Percentiles rank a stretch among this genome's conserved stretches.
Conservation (phyloP, 2,113 vertebrate genomes). For the Orthonyx spaldingii region DNA sequence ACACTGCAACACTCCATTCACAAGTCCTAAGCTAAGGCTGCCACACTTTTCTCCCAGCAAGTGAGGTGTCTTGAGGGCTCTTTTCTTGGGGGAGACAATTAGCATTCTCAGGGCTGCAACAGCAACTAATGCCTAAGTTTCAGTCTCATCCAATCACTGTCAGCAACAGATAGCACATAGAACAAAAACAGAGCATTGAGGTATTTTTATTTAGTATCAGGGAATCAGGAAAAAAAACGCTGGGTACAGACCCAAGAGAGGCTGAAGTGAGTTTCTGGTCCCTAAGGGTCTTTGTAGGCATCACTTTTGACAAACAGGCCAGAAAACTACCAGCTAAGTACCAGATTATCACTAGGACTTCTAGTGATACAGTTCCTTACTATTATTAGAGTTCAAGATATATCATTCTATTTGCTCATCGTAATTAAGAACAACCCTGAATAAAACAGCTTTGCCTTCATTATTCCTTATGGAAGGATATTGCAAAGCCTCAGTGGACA, state of each 20-base stretch:
- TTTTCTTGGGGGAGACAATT: neutral
- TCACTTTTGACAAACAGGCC: neutral
- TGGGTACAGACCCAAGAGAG: neutral
- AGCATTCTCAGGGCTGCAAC: neutral
- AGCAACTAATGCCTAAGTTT: neutral
- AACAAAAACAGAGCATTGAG: rapidly evolving
- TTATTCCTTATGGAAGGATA: neutral
- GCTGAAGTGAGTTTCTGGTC: neutral
- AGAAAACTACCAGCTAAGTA: neutral
- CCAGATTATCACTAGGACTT: neutral
- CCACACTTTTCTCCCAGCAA: neutral
- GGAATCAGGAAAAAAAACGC: neutral
- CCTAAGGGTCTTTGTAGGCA: neutral
- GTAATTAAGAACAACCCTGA: neutral
- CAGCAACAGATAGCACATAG: rapidly evolving
- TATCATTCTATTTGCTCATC: neutral
- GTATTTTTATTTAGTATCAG: neutral
- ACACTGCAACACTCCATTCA: neutral
- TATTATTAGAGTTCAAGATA: neutral
- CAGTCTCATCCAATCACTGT: neutral
- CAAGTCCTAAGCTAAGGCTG: neutral
- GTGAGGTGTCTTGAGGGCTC: neutral
- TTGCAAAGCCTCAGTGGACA: neutral
- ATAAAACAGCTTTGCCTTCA: neutral
- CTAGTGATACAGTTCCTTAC: neutral